Evolutionary conservation across 2,113 vertebrate species (phyloP).

Genomic region (Austrofundulus limnaeus): DNA sequence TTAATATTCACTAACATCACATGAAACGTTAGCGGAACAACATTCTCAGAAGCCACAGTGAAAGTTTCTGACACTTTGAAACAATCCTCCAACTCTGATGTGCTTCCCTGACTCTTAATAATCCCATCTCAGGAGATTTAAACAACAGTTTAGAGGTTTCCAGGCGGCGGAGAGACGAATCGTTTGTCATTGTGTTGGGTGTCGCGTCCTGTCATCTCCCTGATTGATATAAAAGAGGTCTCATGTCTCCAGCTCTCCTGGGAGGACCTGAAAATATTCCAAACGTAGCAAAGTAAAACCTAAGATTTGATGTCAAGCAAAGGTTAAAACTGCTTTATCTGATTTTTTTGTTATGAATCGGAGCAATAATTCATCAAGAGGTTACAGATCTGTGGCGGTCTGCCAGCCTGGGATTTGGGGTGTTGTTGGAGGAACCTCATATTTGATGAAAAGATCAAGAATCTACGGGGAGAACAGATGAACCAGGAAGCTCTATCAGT

Average conservation of each 20-base stretch:
- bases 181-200: conserved; percentile 12
- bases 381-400: no score
- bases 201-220: conserved; percentile 13
- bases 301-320: not conserved
- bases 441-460: no score
- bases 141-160: conserved; percentile 33
- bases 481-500: no score
- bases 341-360: no score
- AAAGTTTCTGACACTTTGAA: conserved; percentile 45
- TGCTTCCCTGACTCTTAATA: conserved; percentile 17
- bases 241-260: conserved; percentile 17
- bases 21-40: not conserved
- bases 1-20: conserved; percentile 5
- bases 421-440: no score
- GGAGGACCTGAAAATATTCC: conserved; percentile 4
- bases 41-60: conserved; percentile 18
- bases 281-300: conserved; percentile 13
- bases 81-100: conserved; percentile 21
- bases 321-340: not conserved
- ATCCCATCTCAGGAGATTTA: conserved; percentile 27
- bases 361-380: no score
- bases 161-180: conserved; percentile 8
- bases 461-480: no score
- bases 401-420: no score
- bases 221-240: conserved; percentile 8